Percentiles rank a stretch among this genome's conserved stretches.
These are phyloP conservation scores for Zingel zingel DNA, from an alignment of 2,113 vertebrate genomes.

Conservation along the genomic window DNA sequence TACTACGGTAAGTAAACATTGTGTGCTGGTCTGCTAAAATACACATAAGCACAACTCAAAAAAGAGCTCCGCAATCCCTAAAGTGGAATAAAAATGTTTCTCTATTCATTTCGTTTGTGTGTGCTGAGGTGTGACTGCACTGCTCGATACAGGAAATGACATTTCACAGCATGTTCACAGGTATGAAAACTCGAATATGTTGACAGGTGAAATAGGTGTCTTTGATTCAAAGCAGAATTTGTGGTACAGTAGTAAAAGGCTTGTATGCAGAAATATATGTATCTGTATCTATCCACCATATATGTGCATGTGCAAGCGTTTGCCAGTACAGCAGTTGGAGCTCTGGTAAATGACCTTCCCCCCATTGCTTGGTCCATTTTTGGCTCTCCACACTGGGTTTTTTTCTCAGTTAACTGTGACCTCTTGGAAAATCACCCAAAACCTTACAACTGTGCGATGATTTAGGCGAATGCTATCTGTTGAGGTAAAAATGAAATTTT, in stretches of 20 bases:
- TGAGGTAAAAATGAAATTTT: conserved; percentile 23
- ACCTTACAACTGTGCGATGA: conserved; percentile 48
- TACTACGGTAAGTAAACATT: conserved; percentile 90
- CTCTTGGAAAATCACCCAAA: conserved; percentile 53
- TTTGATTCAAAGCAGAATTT: neutral
- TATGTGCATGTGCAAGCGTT: conserved; percentile 10
- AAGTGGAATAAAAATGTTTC: neutral
- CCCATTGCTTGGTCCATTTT: conserved; percentile 48
- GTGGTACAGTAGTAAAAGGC: neutral
- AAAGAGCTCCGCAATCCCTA: neutral
- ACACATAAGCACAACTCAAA: neutral
- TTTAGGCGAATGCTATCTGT: conserved; percentile 37
- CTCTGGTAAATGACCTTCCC: conserved; percentile 50
- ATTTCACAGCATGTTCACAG: neutral
- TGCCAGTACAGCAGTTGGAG: conserved; percentile 56
- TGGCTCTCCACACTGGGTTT: conserved; percentile 41
- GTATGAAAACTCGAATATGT: neutral
- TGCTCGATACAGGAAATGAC: neutral
- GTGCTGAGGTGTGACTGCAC: neutral
- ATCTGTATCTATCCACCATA: neutral
- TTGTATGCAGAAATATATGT: conserved; percentile 1
- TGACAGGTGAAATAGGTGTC: neutral
- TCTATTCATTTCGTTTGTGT: neutral
- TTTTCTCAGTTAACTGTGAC: conserved; percentile 40
- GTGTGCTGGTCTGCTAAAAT: conserved; percentile 4